phyloP scores from a whole-genome alignment of 2,888 invertebrate genomes.

The Lottia scabra region DNA sequence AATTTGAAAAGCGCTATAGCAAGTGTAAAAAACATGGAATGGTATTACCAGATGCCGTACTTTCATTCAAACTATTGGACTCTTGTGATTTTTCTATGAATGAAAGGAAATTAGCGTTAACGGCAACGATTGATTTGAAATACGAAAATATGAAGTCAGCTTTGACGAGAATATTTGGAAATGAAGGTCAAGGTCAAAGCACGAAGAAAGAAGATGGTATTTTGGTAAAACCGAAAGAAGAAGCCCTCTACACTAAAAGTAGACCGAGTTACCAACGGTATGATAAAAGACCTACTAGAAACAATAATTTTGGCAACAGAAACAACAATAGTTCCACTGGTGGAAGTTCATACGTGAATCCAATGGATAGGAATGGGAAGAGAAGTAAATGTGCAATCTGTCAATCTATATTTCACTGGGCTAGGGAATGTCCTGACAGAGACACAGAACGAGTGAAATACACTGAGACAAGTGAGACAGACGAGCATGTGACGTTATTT shows the following conservation, averaged over 20 bases:
- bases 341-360: not conserved
- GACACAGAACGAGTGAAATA: not conserved
- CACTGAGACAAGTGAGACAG: not conserved
- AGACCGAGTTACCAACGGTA: not conserved
- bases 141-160: conserved; percentile 23
- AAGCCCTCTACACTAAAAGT: conserved; percentile 4
- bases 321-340: not conserved
- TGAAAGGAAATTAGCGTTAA: conserved; percentile 20
- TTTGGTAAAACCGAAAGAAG: not conserved
- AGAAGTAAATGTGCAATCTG: conserved; percentile 5
- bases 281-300: not conserved
- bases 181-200: conserved; percentile 15
- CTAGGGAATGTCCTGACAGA: conserved; percentile 3
- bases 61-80: conserved; percentile 9
- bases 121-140: conserved; percentile 17
- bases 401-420: conserved; percentile 7
- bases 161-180: conserved; percentile 6
- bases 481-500: not conserved
- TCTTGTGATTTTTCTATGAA: conserved; percentile 13
- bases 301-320: not conserved
- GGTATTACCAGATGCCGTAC: not conserved
- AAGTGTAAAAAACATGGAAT: not conserved
- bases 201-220: not conserved
- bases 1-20: not conserved
- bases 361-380: conserved; percentile 9